Percentiles rank a stretch among this genome's conserved stretches.
phyloP scores from a whole-genome alignment of 2,797 vertebrate genomes.

The Betta splendens region DNA sequence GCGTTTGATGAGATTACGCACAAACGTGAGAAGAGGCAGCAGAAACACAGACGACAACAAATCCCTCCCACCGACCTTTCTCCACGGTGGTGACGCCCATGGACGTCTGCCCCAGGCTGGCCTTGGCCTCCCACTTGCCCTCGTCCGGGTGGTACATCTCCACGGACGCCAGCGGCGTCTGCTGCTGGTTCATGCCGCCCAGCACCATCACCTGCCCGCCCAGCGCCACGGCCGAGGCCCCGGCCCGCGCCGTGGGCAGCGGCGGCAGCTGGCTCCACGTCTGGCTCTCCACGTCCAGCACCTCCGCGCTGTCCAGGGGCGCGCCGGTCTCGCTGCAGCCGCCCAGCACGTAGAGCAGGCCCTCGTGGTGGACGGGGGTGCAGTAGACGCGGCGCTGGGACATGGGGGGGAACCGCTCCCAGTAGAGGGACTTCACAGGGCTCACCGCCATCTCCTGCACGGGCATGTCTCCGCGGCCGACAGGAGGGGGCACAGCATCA shows the following conservation, averaged over 20 bases:
- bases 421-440: slow-evolving; percentile 85
- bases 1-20: too few species aligned
- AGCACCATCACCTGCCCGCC: slow-evolving; percentile 91
- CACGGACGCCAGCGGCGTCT: slow-evolving; percentile 91
- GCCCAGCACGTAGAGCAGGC: slow-evolving; percentile 92
- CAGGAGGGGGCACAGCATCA: slow-evolving; percentile 74
- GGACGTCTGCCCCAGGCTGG: slow-evolving; percentile 90
- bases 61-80: slow-evolving; percentile 85
- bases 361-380: slow-evolving; percentile 85
- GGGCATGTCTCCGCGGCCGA: slow-evolving; percentile 78
- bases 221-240: slow-evolving; percentile 85
- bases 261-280: slow-evolving; percentile 88
- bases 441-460: slow-evolving; percentile 88
- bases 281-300: slow-evolving; percentile 88
- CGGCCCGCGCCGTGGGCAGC: slow-evolving; percentile 87
- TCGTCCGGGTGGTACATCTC: slow-evolving; percentile 93
- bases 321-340: slow-evolving; percentile 89
- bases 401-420: slow-evolving; percentile 93
- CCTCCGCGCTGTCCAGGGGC: slow-evolving; percentile 87
- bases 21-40: too few species aligned
- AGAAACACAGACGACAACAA: too few species aligned
- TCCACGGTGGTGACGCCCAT: slow-evolving; percentile 93
- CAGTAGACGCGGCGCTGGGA: slow-evolving; percentile 93
- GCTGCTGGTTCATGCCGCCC: slow-evolving; percentile 91
- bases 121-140: slow-evolving; percentile 93